Evolutionary conservation across 2,888 invertebrate species (phyloP).

Genomic region (Pogonocherus hispidulus): DNA sequence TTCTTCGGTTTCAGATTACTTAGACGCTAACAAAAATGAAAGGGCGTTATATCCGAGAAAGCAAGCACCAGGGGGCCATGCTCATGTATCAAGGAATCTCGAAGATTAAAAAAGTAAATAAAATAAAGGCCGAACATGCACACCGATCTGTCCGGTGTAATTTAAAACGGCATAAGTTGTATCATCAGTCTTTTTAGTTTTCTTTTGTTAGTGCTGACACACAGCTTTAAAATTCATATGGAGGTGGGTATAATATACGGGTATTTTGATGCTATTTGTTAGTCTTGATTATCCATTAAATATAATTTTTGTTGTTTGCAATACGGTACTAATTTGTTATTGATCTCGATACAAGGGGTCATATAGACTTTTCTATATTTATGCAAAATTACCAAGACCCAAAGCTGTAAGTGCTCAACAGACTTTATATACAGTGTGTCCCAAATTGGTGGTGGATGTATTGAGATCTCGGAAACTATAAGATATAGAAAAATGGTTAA

Average conservation of each 20-base stretch:
- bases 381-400: too few species aligned
- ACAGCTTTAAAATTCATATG: background rate
- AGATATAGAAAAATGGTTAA: too few species aligned
- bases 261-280: too few species aligned
- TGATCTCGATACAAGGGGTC: too few species aligned
- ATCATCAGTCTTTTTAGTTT: slow-evolving; percentile 14
- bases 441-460: too few species aligned
- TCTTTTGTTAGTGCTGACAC: slow-evolving; percentile 6
- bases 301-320: too few species aligned
- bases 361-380: too few species aligned
- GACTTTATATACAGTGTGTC: too few species aligned
- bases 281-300: too few species aligned
- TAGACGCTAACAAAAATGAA: slow-evolving; percentile 32
- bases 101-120: slow-evolving; percentile 30
- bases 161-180: slow-evolving; percentile 32
- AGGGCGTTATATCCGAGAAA: slow-evolving; percentile 31
- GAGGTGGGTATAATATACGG: background rate
- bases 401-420: too few species aligned
- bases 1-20: slow-evolving; percentile 34
- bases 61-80: slow-evolving; percentile 34
- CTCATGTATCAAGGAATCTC: slow-evolving; percentile 37
- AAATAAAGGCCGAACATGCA: slow-evolving; percentile 38
- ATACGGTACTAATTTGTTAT: too few species aligned
- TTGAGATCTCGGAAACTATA: too few species aligned
- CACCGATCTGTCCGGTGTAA: slow-evolving; percentile 33